Base-by-base conservation (phyloP, 1,140 invertebrate genomes). In the Arctopsyche grandis region DNA sequence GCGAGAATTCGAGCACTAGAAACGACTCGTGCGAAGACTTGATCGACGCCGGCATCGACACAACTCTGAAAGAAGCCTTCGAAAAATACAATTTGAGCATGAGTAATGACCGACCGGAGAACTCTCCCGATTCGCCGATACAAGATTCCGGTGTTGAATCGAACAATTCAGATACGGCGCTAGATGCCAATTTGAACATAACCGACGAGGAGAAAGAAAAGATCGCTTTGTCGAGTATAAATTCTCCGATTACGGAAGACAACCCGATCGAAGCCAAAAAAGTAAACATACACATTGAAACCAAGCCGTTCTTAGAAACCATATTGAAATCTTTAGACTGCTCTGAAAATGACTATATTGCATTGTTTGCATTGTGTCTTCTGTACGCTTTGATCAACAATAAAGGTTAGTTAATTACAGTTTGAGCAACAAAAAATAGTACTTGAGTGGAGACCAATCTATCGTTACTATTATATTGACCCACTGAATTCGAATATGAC, bases 321-420 rank as follows among this genome's bases (percentile, higher is more conserved):
- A 92, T 98, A 76, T 89, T 97, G 69, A 93, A 94, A 82, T 93
- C 95, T 0, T 88, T 96, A 75, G 91, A 96, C 84, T 96, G 96
- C 85, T 90, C 88, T 5, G 96, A 98, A 85, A 98, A 98, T 88
- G 98, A 99, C 89, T 99, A 99, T 86, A 91, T 95, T 44, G 93
- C 97, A 0, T 88, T 99, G 66, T 97, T 99, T 88, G 93, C 94
- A 0, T 88, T 99, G 9, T 97, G 97, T 86, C 90, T 99, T 63
- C 90, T 99, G 0, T 98, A 98, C 87, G 96, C 97, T 16, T 92
- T 99, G 84, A 94, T 94, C 74, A 94, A 97, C 86, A 99, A 99
- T 89, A 91, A 93, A 92, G 97, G 98, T 97, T 88, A 71, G 19
- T 21, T 44, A 26, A n/a, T 69, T 69, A 38, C 7, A 38, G 7